Evolutionary conservation across 1,140 invertebrate species (phyloP).

Genomic region (Drosophila nannoptera): DNA sequence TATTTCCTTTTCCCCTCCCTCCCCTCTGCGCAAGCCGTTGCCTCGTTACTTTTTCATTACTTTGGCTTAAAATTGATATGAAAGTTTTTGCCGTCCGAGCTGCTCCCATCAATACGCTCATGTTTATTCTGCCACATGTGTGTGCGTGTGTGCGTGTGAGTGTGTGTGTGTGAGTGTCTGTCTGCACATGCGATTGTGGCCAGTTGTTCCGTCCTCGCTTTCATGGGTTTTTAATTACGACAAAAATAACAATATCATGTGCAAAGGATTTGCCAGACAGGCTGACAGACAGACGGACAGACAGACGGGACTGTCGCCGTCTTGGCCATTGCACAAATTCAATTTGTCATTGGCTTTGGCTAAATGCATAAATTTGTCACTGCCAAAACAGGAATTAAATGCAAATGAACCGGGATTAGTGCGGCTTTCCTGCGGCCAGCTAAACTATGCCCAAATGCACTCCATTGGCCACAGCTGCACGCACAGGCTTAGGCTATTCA

Average conservation of each 20-base stretch:
- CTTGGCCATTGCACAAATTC: slow-evolving; percentile 28
- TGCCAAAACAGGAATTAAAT: slow-evolving; percentile 31
- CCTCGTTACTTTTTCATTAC: slow-evolving; percentile 71
- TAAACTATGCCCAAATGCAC: slow-evolving; percentile 21
- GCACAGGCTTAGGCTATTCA: background rate
- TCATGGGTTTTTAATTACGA: slow-evolving; percentile 75
- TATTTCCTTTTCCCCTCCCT: slow-evolving; percentile 31
- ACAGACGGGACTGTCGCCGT: no score
- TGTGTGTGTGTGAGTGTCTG: slow-evolving; percentile 22
- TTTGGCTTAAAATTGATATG: slow-evolving; percentile 78
- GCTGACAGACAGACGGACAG: no score
- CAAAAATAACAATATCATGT: slow-evolving; percentile 72
- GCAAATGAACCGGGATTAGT: slow-evolving; percentile 15
- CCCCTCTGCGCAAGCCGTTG: background rate
- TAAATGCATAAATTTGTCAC: slow-evolving; percentile 47
- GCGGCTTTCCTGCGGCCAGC: slow-evolving; percentile 15
- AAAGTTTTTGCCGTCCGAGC: slow-evolving; percentile 62
- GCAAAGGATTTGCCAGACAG: slow-evolving; percentile 21
- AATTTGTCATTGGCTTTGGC: slow-evolving; percentile 32
- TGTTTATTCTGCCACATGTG: slow-evolving; percentile 64
- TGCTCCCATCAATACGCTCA: slow-evolving; percentile 63
- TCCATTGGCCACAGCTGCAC: background rate
- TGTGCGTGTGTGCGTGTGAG: background rate
- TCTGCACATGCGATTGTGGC: slow-evolving; percentile 60
- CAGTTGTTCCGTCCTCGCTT: slow-evolving; percentile 65